A percentile compares a stretch with the other conserved stretches of the same genome.
Evolutionary conservation across 2,797 vertebrate species (phyloP).

Genomic region (Etheostoma perlongum): DNA sequence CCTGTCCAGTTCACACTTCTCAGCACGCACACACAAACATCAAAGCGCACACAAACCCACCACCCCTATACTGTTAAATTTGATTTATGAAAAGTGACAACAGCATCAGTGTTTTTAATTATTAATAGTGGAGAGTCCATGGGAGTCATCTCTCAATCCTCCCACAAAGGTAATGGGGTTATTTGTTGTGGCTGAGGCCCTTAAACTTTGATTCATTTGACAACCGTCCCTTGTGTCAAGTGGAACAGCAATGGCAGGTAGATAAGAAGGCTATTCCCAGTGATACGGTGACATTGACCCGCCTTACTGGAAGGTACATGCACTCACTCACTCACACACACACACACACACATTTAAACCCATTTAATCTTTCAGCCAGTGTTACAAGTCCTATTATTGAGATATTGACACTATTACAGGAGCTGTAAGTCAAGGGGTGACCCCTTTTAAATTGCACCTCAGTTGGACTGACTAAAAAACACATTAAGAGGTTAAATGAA

Average conservation of each 20-base stretch:
- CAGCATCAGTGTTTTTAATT: slow-evolving; percentile 86
- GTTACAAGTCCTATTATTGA: slow-evolving; percentile 49
- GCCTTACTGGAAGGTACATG: slow-evolving; percentile 42
- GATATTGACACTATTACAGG: slow-evolving; percentile 54
- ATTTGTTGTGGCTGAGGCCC: slow-evolving; percentile 79
- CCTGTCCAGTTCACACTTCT: slow-evolving; percentile 15
- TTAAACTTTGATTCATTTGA: slow-evolving; percentile 85
- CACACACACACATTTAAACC: slow-evolving; percentile 39
- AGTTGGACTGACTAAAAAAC: slow-evolving; percentile 33
- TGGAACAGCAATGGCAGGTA: slow-evolving; percentile 65
- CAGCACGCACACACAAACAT: slow-evolving; percentile 6
- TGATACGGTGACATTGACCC: slow-evolving; percentile 79
- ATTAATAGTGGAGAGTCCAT: slow-evolving; percentile 76
- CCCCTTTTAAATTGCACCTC: slow-evolving; percentile 51
- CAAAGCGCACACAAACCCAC: slow-evolving; percentile 22
- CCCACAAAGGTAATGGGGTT: slow-evolving; percentile 80
- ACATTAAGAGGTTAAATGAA: slow-evolving; percentile 56
- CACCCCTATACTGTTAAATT: slow-evolving; percentile 55
- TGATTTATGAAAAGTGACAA: slow-evolving; percentile 86
- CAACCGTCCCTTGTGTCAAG: slow-evolving; percentile 78
- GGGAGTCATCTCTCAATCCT: slow-evolving; percentile 78
- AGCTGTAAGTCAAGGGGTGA: slow-evolving; percentile 60
- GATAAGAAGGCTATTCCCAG: slow-evolving; percentile 81
- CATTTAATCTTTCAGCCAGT: slow-evolving; percentile 43
- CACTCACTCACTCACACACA: slow-evolving; percentile 33